Conservation (phyloP, 2,888 invertebrate genomes). For the Leptopilina syphax region DNA sequence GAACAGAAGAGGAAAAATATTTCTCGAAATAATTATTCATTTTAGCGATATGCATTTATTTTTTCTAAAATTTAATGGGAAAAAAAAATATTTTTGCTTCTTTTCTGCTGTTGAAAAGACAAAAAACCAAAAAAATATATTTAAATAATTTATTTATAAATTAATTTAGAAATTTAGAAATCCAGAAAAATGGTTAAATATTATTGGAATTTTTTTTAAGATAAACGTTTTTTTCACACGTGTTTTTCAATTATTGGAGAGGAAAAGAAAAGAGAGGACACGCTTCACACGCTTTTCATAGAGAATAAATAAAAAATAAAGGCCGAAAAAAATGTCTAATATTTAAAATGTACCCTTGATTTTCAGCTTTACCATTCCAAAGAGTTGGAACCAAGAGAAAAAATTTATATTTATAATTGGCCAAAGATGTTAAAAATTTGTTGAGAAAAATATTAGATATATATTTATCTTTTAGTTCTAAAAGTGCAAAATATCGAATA, state of each 20-base stretch:
- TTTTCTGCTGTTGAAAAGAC: no score
- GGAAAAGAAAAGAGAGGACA: conserved; percentile 9
- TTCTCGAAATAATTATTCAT: not conserved
- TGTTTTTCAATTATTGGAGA: no score
- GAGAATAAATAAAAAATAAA: conserved; percentile 11
- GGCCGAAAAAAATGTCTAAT: not conserved
- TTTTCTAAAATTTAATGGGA: not conserved
- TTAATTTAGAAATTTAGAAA: no score
- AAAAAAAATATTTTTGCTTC: no score
- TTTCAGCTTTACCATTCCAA: conserved; percentile 40
- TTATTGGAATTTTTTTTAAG: no score
- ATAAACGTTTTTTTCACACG: no score
- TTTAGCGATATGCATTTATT: not conserved
- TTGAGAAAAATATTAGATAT: conserved; percentile 6
- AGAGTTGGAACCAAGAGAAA: conserved; percentile 11
- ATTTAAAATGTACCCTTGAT: conserved; percentile 17
- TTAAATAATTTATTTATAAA: no score
- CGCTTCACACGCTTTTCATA: conserved; percentile 29
- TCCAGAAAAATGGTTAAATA: no score
- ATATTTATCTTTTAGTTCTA: conserved; percentile 21
- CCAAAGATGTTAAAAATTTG: conserved; percentile 25
- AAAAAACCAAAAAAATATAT: no score
- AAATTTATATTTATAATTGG: not conserved
- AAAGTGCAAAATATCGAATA: no score
- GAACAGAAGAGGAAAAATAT: not conserved